Base-by-base conservation (phyloP, 1,140 invertebrate genomes). In the Rhagoletis pomonella region DNA sequence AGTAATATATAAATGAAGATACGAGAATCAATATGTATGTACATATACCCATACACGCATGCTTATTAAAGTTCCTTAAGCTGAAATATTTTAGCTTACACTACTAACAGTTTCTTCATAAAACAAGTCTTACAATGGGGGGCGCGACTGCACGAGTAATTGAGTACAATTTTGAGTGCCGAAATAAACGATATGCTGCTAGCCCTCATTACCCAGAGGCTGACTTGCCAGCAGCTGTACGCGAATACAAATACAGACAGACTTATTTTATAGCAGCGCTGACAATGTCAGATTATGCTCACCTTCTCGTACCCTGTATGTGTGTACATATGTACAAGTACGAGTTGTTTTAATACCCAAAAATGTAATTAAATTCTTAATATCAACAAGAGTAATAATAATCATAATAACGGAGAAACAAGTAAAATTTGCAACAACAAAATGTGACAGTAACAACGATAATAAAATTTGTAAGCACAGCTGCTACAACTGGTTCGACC, bases 321-420 rank as follows among this genome's bases (percentile, higher is more conserved):
- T 29, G 29, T 29, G 29, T 29, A 29, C 29, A 1, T 29, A 29
- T 29, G 29, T 29, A 12, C 29, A 73, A 44, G 17, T 44, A 47
- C 42, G 44, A 73, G 67, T 73, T 44, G 17, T 73, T 73, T 73
- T 44, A 73, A 47, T 73, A 42, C 42, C 29, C 67, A 47, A 73
- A 73, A 73, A 73, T 73, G 67, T 73, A 73, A 73, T 73, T 73
- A 73, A 73, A 73, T 73, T 14, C 67, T 73, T 73, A 73, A 73
- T 47, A 73, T 17, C 67, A 69, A 69, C 67, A 69, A 42, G 39
- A 44, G 10, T 14, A 69, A 44, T 39, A 69, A 47, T 12, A 69
- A 69, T 62, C 67, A 44, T 12, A 39, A 73, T 39, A 44, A 69
- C 42, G 29, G 10, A 3, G 60, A 62, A 62, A 62, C 60, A 62